Evolutionary conservation across 2,797 vertebrate species (phyloP), one percentile per base, ranked within the genome.

Genomic region (Mus spretus): DNA sequence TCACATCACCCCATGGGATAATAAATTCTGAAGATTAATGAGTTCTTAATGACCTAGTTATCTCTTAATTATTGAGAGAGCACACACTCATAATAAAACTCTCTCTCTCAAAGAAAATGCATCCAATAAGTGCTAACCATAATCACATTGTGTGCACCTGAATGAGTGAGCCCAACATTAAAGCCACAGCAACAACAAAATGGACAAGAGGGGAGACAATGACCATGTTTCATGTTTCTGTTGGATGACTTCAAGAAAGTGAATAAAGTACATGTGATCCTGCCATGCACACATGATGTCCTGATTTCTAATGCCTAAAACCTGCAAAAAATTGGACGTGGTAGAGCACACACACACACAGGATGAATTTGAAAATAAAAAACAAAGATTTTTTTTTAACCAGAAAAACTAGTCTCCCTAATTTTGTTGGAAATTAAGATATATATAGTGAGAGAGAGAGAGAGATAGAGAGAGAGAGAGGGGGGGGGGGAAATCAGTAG

Each of bases 21-120:
- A 90, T 94, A 95, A 92, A 80, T 90, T 59, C 67, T 65, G 70
- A 96, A 96, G 96, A 97, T 97, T 96, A 97, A 97, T 97, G 96
- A 96, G 95, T 93, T 98, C 91, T 96, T 97, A 96, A 97, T 97
- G 96, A 97, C 95, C 97, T 91, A 95, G 79, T 93, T 96, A 87
- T 84, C 87, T 96, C 83, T 95, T 96, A 93, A 96, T 96, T 97
- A 96, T 83, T 92, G 86, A 93, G 95, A 96, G 79, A 97, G 88
- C 92, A 83, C 57, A 37, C 83, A 91, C 80, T 97, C 91, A 94
- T 94, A 95, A 95, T 94, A 88, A 92, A 92, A 92, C 37, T 40
- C 19, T 50, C 40, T 88, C 44, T 93, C 87, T 81, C 40, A 78
- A 61, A 82, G 55, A 96, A 96, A 80, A 95, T 37, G 53, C 72